phyloP scores from a whole-genome alignment of 2,888 invertebrate species.

The Drosophila nr. medialis region DNA sequence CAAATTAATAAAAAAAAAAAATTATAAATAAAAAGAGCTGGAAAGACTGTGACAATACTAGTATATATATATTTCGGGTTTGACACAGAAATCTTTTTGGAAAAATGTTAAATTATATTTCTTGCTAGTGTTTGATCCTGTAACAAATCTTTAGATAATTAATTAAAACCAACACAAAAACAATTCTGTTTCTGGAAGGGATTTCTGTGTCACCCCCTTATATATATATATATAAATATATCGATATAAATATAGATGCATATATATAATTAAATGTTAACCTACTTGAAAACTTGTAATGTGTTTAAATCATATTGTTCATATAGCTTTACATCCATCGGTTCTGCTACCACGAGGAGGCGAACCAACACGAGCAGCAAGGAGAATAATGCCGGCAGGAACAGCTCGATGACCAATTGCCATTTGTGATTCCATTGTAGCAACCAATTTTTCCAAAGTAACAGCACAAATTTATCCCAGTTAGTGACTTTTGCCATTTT shows the following conservation, averaged over 20 bases:
- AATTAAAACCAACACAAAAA: neutral
- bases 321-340: conserved; percentile 68
- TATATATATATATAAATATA: neutral
- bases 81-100: neutral
- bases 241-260: neutral
- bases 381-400: conserved; percentile 89
- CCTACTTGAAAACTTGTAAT: conserved; percentile 76
- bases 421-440: conserved; percentile 90
- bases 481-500: conserved; percentile 73
- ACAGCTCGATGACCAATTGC: conserved; percentile 89
- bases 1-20: neutral
- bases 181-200: neutral
- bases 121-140: neutral
- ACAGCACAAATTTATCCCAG: conserved; percentile 88
- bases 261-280: conserved; percentile 9
- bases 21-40: neutral
- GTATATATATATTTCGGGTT: conserved; percentile 2
- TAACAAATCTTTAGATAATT: neutral
- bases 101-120: neutral
- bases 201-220: neutral
- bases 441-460: conserved; percentile 94
- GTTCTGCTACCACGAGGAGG: conserved; percentile 87
- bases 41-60: neutral
- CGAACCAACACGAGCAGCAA: conserved; percentile 89
- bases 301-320: conserved; percentile 82